Conservation (phyloP, 2,113 vertebrate genomes). For the Gymnarchus niloticus region DNA sequence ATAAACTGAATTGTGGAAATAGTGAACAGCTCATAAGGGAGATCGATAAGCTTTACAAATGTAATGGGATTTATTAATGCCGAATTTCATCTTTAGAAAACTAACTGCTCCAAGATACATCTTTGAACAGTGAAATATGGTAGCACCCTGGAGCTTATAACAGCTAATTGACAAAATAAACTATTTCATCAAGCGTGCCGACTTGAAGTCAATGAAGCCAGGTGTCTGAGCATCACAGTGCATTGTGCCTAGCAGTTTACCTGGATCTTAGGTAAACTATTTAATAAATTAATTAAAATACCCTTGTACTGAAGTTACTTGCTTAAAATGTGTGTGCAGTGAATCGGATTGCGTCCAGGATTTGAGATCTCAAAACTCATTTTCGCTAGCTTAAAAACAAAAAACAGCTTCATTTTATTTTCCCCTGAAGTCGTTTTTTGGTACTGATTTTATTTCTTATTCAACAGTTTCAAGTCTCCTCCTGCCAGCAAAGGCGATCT, state of each 20-base stretch:
- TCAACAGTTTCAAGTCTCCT: background rate
- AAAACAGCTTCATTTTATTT: background rate
- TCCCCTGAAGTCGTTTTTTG: background rate
- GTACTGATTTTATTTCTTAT: conserved; percentile 10
- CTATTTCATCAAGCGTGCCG: background rate
- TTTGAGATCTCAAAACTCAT: background rate
- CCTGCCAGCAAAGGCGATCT: conserved; percentile 33
- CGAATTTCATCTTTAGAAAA: background rate
- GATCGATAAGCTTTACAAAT: background rate
- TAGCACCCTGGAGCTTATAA: background rate
- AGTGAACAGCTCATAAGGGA: background rate
- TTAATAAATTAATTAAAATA: background rate
- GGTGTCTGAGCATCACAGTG: background rate
- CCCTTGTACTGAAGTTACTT: background rate
- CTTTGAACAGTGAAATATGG: background rate
- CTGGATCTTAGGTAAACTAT: background rate
- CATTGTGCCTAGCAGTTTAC: background rate
- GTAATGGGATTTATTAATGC: background rate
- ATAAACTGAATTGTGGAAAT: background rate
- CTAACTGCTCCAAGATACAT: background rate
- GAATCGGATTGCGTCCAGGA: background rate
- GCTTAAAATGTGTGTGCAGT: background rate
- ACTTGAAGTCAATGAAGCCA: no score
- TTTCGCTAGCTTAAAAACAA: no score
- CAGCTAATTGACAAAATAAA: background rate